Evolutionary conservation across 2,797 vertebrate genomes (phyloP), one percentile per base, ranked within the genome.

Genomic region (Manis javanica): DNA sequence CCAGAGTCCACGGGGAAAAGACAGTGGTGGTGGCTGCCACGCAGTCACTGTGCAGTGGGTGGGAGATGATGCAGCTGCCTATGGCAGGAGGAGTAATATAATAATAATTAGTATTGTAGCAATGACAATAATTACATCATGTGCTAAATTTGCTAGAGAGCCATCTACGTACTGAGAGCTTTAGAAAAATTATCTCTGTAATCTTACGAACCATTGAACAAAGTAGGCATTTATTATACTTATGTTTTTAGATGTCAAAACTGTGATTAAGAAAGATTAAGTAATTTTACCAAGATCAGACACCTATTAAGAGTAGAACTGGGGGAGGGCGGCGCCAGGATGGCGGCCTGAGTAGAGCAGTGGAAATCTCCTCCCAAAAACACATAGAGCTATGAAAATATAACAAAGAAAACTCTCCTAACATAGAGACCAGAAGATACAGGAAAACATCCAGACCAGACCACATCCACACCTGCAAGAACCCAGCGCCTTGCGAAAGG

Each of bases 41-140:
- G 23, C 15, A 84, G 59, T 23, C 59, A 42, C 18, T 37, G 31
- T 57, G 34, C 53, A 64, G 2, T 13, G 37, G 24, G 15, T 55
- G 37, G 29, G 26, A n/a, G 51, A 21, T 21, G 7, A 63, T 49
- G 37, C 9, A 71, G 18, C 2, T 91, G 42, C 13, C 49, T 87
- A 46, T 24, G 84, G 71, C 51, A 74, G 66, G n/a, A 72, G 61
- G 72, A 63, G 77, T 72, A 87, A 77, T 87, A 59, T 46, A 4
- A 23, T 82, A 71, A 59, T 79, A 81, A 86, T 61, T 77, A 69
- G 42, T 57, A 66, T 90, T 31, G n/a, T 91, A 87, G 72, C n/a
- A 78, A 64, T 94, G 86, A 66, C 75, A 91, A 71, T 91, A 72
- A 90, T 95, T 95, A 83, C 53, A 95, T 63, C 72, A 71, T 95